Evolutionary conservation across 2,113 vertebrate genomes (phyloP).

Genomic region (rabbit (Oryctolagus cuniculus)): mOryCun1.1 NC_091443.1:56081501-56082000

Average conservation of each 20-base stretch:
- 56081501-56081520: neutral
- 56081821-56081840: neutral
- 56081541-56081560: neutral
- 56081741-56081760: neutral
- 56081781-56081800: neutral
- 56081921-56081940: neutral
- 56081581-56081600: neutral
- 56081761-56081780: neutral
- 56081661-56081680: neutral
- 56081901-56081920: neutral
- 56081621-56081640: neutral
- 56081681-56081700: neutral
- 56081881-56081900: neutral
- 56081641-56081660: neutral
- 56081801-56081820: neutral
- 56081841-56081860: neutral
- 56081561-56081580: neutral
- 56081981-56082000: neutral
- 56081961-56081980: slow-evolving; percentile 1
- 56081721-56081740: neutral
- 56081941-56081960: neutral
- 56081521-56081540: neutral
- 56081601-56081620: neutral
- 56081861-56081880: neutral
- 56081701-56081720: neutral